A percentile compares a stretch with the other conserved stretches of the same genome.
Evolutionary conservation across 2,113 vertebrate genomes (phyloP).

Genomic region (Cepphus grylle): DNA sequence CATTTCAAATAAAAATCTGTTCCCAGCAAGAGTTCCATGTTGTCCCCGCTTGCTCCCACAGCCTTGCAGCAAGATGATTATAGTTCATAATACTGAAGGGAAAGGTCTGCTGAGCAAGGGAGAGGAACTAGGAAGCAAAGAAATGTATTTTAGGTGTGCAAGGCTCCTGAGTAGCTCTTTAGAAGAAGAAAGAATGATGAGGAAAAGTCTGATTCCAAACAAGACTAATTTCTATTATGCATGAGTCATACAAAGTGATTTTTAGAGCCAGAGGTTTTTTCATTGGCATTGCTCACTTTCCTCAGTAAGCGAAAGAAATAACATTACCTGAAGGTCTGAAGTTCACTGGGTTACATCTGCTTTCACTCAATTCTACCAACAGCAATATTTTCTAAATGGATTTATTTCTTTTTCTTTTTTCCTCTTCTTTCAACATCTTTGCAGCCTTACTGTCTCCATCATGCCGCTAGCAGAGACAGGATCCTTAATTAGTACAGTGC

Average conservation of each 20-base stretch:
- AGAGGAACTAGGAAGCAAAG: neutral
- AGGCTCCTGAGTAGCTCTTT: neutral
- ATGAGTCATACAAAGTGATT: neutral
- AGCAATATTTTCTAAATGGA: neutral
- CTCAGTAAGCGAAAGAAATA: neutral
- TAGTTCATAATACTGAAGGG: neutral
- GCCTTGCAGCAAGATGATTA: neutral
- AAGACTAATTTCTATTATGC: neutral
- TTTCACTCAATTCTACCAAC: constrained; percentile 5
- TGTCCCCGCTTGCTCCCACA: neutral
- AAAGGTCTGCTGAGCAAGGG: neutral
- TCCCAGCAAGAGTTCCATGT: neutral
- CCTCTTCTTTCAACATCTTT: neutral
- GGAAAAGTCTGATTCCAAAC: neutral
- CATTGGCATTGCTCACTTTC: neutral
- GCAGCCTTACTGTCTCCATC: constrained; percentile 20
- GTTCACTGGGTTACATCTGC: constrained; percentile 12
- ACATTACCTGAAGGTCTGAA: constrained; percentile 9
- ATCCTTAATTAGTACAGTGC: neutral
- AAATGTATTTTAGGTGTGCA: neutral
- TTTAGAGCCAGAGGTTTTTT: neutral
- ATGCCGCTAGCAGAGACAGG: neutral
- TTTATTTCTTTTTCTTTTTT: neutral
- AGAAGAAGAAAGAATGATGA: neutral
- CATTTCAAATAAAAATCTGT: neutral